Evolutionary conservation across 1,140 invertebrate genomes (phyloP).

Genomic region (Melitaea cinxia): DNA sequence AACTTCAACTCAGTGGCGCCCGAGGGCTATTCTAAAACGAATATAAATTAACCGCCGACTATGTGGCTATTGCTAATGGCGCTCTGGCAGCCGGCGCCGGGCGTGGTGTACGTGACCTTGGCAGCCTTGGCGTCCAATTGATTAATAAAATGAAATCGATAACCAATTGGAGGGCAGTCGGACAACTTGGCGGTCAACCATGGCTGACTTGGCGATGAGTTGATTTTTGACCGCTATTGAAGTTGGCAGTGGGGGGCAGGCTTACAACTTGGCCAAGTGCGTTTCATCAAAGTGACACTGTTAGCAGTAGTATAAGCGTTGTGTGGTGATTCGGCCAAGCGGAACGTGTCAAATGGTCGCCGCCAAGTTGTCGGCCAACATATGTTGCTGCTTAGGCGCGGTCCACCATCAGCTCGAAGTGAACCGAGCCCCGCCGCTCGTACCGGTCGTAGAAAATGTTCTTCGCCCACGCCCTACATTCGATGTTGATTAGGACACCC

Average conservation of each 20-base stretch:
- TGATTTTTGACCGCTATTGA: constrained; percentile 19
- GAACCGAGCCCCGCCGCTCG: constrained; percentile 94
- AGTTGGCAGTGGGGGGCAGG: constrained; percentile 33
- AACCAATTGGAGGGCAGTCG: constrained; percentile 39
- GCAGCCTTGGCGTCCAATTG: constrained; percentile 31
- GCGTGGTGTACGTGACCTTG: constrained; percentile 41
- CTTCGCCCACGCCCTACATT: constrained; percentile 97
- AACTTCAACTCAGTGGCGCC: constrained; percentile 69
- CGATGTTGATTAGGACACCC: constrained; percentile 96
- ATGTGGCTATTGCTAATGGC: constrained; percentile 74
- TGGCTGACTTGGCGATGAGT: constrained; percentile 28
- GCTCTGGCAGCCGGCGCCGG: constrained; percentile 55
- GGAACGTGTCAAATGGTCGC: constrained; percentile 34
- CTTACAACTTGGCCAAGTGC: constrained; percentile 30
- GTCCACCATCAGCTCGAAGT: constrained; percentile 97
- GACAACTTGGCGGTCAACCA: constrained; percentile 40
- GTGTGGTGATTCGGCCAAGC: constrained; percentile 35
- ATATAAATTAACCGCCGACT: constrained; percentile 78
- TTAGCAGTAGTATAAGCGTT: constrained; percentile 28
- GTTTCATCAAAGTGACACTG: constrained; percentile 22
- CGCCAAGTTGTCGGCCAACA: constrained; percentile 40
- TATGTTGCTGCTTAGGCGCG: constrained; percentile 53
- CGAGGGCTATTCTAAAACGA: constrained; percentile 80
- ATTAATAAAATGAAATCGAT: constrained; percentile 31
- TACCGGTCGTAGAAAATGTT: constrained; percentile 94